phyloP scores from a whole-genome alignment of 2,113 vertebrate species.

The Balaeniceps rex region DNA sequence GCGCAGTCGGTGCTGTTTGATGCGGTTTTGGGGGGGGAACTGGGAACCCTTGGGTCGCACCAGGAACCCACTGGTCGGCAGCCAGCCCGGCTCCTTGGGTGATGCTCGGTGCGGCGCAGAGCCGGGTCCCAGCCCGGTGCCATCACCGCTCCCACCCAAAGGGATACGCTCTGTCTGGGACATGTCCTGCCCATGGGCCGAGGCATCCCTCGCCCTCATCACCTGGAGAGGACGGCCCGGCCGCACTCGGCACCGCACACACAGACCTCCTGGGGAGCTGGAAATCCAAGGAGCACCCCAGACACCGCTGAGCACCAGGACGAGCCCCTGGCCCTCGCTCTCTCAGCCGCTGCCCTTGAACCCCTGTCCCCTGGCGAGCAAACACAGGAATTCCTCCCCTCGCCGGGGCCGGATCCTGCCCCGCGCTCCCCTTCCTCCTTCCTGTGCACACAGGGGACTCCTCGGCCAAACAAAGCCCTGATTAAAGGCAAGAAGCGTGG shows the following conservation, averaged over 20 bases:
- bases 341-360: not conserved
- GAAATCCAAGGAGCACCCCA: not conserved
- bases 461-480: not conserved
- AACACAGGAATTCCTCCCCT: not conserved
- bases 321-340: not conserved
- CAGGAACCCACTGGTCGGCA: fast-evolving
- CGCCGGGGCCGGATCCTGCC: not conserved
- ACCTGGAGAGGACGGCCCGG: fast-evolving
- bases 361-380: not conserved
- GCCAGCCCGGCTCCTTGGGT: fast-evolving
- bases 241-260: fast-evolving
- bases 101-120: not conserved
- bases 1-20: fast-evolving
- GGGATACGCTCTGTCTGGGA: fast-evolving
- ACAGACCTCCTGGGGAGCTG: not conserved
- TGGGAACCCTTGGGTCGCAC: not conserved
- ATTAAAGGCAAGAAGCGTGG: not conserved
- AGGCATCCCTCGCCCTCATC: not conserved
- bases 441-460: not conserved
- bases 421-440: not conserved
- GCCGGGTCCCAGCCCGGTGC: not conserved
- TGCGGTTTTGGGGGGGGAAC: not conserved
- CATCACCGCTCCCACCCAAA: not conserved
- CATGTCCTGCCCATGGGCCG: too few species aligned
- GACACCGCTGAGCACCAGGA: not conserved